These are phyloP conservation scores for Betta splendens DNA, from an alignment of 2,797 vertebrate species.

Conservation along the genomic window DNA sequence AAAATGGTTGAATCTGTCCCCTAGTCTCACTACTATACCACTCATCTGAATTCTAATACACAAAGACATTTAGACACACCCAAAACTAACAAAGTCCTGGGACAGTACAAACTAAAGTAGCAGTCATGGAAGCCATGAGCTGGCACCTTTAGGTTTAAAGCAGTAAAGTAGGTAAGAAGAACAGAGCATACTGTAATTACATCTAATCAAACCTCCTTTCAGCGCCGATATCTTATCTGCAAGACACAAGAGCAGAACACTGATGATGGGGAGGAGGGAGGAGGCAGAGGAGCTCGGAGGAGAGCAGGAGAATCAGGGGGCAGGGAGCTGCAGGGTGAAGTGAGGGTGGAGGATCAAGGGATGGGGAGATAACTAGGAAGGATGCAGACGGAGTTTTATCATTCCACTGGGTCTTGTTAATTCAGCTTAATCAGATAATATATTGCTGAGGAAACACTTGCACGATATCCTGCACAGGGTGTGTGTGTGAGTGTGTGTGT, in stretches of 20 bases:
- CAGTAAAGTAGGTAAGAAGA: not conserved
- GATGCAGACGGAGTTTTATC: slow-evolving; percentile 51
- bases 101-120: too few relatives aligned
- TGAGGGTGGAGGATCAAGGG: slow-evolving; percentile 43
- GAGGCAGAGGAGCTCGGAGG: not conserved
- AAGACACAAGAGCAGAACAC: slow-evolving; percentile 13
- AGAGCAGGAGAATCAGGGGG: slow-evolving; percentile 7
- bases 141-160: too few relatives aligned
- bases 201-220: not conserved
- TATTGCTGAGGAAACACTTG: slow-evolving; percentile 69
- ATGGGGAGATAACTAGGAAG: slow-evolving; percentile 54
- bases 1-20: too few relatives aligned
- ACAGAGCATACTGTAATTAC: slow-evolving; percentile 4
- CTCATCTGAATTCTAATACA: too few relatives aligned
- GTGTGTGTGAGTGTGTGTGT: slow-evolving; percentile 7
- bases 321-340: slow-evolving; percentile 34
- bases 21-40: too few relatives aligned
- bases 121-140: too few relatives aligned
- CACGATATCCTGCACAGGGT: slow-evolving; percentile 56
- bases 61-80: too few relatives aligned
- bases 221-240: not conserved
- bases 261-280: slow-evolving; percentile 7
- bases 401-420: slow-evolving; percentile 76
- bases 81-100: too few relatives aligned
- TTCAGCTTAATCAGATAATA: slow-evolving; percentile 68